A percentile compares a stretch with the other conserved stretches of the same genome.
Evolutionary conservation across 2,797 vertebrate species (phyloP).

Genomic region (Xenentodon cancila): DNA sequence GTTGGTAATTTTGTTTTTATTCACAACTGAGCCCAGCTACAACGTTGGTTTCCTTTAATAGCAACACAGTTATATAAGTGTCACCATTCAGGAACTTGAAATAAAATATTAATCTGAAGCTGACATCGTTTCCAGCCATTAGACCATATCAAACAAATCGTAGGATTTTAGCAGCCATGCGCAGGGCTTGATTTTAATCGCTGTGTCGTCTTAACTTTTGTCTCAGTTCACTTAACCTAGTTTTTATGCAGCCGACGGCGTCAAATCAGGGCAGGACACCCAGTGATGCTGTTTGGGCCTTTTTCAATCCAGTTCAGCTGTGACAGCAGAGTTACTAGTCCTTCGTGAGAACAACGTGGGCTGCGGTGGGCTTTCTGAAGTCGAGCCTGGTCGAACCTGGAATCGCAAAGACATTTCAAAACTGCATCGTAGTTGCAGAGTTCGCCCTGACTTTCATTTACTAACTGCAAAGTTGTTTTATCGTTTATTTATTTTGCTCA

Average conservation of each 20-base stretch:
- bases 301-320: conserved; percentile 10
- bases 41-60: conserved; percentile 32
- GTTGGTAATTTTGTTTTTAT: background rate
- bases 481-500: no score
- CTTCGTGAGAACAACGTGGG: background rate
- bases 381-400: background rate
- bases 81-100: conserved; percentile 42
- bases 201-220: background rate
- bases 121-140: conserved; percentile 3
- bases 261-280: conserved; percentile 7
- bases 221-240: background rate
- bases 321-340: background rate
- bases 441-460: no score
- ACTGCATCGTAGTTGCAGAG: no score
- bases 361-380: no score
- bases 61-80: conserved; percentile 53
- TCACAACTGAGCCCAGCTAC: background rate
- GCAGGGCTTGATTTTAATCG: background rate
- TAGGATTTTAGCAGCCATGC: background rate
- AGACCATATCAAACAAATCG: background rate
- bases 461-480: no score
- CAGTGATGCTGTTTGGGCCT: background rate
- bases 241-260: conserved; percentile 9
- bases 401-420: no score
- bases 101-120: conserved; percentile 51